phyloP scores from a whole-genome alignment of 2,888 invertebrate genomes.

The Ephialtes manifestator region DNA sequence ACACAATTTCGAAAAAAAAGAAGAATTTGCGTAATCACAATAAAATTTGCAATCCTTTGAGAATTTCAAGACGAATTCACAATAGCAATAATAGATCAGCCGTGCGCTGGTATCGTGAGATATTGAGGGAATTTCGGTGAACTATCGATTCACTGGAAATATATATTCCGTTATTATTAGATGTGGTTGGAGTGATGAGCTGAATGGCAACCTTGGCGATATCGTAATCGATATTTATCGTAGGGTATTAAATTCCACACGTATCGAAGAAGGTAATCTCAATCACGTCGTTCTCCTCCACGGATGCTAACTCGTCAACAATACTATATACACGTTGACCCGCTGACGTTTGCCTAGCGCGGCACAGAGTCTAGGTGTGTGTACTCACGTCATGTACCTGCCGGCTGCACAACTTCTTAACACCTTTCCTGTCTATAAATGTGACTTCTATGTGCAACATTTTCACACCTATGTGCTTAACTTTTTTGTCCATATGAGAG shows the following conservation, averaged over 20 bases:
- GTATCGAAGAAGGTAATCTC: conserved; percentile 48
- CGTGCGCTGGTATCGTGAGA: not conserved
- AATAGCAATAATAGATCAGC: not conserved
- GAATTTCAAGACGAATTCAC: not conserved
- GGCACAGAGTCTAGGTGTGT: not conserved
- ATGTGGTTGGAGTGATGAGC: conserved; percentile 34
- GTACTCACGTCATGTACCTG: conserved; percentile 1
- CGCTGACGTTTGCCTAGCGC: not conserved
- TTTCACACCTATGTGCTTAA: conserved; percentile 58
- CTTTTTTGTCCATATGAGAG: not conserved
- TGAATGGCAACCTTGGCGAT: conserved; percentile 44
- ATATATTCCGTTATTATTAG: conserved; percentile 36
- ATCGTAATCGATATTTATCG: conserved; percentile 52
- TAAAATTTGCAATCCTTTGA: not conserved
- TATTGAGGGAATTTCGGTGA: not conserved
- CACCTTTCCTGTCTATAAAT: conserved; percentile 12
- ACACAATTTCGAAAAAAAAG: too few relatives aligned
- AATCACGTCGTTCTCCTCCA: conserved; percentile 28
- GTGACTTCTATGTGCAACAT: conserved; percentile 32
- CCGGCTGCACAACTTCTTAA: conserved; percentile 29
- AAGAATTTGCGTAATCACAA: too few relatives aligned
- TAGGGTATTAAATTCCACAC: conserved; percentile 44
- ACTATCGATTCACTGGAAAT: not conserved
- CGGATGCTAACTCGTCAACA: conserved; percentile 38
- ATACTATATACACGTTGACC: conserved; percentile 18